Conservation (phyloP, 2,888 invertebrate genomes). For the Eupithecia abbreviata region DNA sequence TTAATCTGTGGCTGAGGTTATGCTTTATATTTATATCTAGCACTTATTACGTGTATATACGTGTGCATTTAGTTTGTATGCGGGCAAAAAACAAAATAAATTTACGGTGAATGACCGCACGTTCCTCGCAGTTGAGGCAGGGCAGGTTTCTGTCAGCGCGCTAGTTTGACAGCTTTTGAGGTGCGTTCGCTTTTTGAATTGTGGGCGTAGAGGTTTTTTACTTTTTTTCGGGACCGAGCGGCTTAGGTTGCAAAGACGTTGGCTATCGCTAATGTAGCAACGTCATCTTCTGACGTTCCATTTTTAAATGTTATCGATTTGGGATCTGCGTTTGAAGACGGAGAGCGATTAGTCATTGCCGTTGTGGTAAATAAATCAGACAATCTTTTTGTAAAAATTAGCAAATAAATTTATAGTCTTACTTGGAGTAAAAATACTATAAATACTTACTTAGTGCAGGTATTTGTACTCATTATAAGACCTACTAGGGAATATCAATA, state of each 20-base stretch:
- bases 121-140: conserved; percentile 70
- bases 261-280: conserved; percentile 38
- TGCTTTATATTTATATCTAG: conserved; percentile 68
- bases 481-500: neutral
- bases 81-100: conserved; percentile 81
- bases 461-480: neutral
- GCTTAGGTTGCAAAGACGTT: conserved; percentile 57
- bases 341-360: conserved; percentile 42
- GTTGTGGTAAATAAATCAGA: neutral
- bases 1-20: conserved; percentile 58
- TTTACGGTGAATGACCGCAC: conserved; percentile 73
- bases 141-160: conserved; percentile 66
- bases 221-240: conserved; percentile 65
- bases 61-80: conserved; percentile 73
- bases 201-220: conserved; percentile 63
- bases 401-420: neutral
- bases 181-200: conserved; percentile 79
- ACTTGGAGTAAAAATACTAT: neutral
- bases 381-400: neutral
- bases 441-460: neutral
- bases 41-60: conserved; percentile 64
- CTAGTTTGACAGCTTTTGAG: conserved; percentile 82
- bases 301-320: conserved; percentile 40
- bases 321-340: conserved; percentile 36
- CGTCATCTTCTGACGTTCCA: conserved; percentile 47